Evolutionary conservation across 2,888 invertebrate species (phyloP).

Genomic region (Hanleya hanleyi): DNA sequence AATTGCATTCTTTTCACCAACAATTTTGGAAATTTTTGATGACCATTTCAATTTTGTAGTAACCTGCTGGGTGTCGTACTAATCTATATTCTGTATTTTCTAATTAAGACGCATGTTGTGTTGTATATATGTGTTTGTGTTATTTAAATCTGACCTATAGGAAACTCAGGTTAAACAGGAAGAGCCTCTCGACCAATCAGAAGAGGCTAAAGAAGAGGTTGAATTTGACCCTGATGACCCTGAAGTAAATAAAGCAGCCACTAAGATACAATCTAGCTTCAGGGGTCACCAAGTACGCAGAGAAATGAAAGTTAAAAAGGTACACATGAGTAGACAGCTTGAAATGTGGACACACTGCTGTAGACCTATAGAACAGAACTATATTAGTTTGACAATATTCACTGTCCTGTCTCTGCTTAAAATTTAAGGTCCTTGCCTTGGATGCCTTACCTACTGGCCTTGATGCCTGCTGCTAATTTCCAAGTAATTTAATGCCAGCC

Average conservation of each 20-base stretch:
- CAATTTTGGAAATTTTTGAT: neutral
- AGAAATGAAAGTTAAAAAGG: slow-evolving; percentile 34
- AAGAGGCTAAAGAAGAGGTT: slow-evolving; percentile 48
- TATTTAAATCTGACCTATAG: too few species aligned
- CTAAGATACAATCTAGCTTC: slow-evolving; percentile 69
- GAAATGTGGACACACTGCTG: neutral
- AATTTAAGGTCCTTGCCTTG: neutral
- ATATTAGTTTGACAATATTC: too few species aligned
- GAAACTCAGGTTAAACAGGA: too few species aligned
- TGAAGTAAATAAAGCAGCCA: slow-evolving; percentile 66
- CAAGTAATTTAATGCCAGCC: too few species aligned
- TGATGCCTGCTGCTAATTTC: neutral
- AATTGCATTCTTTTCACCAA: too few species aligned
- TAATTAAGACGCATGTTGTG: neutral
- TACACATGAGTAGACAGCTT: neutral
- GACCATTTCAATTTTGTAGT: neutral
- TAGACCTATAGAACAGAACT: too few species aligned
- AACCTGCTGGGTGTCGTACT: slow-evolving; percentile 18
- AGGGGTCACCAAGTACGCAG: slow-evolving; percentile 59
- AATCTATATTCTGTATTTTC: neutral
- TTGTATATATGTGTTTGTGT: neutral
- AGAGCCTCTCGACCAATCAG: neutral
- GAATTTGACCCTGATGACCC: slow-evolving; percentile 69
- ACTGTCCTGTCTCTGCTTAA: too few species aligned
- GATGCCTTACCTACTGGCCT: too few species aligned